phyloP scores from a whole-genome alignment of 2,113 vertebrate genomes.

The Platysternon megacephalum region DNA sequence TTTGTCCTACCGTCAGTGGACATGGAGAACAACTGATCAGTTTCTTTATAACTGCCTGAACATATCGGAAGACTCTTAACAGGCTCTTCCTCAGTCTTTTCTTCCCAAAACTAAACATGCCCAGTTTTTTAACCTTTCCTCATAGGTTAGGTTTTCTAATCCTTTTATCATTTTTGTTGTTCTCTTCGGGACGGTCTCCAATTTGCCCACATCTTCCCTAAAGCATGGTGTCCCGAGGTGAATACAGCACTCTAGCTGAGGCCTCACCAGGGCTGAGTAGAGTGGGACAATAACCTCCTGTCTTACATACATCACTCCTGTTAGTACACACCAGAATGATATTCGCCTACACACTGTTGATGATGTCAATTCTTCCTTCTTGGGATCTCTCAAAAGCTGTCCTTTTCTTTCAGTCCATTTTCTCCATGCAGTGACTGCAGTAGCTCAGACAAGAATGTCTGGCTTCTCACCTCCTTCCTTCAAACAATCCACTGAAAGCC shows the following conservation, averaged over 20 bases:
- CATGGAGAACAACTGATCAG: background rate
- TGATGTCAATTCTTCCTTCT: background rate
- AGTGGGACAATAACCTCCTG: background rate
- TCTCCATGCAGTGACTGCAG: background rate
- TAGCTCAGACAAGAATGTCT: background rate
- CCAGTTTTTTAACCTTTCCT: background rate
- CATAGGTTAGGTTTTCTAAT: background rate
- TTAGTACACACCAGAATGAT: background rate
- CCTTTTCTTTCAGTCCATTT: background rate
- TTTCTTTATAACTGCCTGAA: background rate
- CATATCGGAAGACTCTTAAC: background rate
- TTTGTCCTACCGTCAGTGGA: background rate
- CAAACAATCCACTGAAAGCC: background rate
- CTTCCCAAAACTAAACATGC: background rate
- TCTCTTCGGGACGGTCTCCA: background rate
- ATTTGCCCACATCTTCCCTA: background rate
- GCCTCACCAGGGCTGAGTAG: background rate
- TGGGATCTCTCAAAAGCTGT: background rate
- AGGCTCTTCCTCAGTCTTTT: background rate
- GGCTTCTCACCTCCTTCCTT: background rate
- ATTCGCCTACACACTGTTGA: background rate
- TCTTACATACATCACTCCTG: background rate
- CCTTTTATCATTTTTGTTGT: background rate
- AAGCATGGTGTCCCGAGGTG: background rate
- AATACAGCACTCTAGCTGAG: background rate